Evolutionary conservation across 2,888 invertebrate genomes (phyloP).

Genomic region (Arrhopalites spinosus): DNA sequence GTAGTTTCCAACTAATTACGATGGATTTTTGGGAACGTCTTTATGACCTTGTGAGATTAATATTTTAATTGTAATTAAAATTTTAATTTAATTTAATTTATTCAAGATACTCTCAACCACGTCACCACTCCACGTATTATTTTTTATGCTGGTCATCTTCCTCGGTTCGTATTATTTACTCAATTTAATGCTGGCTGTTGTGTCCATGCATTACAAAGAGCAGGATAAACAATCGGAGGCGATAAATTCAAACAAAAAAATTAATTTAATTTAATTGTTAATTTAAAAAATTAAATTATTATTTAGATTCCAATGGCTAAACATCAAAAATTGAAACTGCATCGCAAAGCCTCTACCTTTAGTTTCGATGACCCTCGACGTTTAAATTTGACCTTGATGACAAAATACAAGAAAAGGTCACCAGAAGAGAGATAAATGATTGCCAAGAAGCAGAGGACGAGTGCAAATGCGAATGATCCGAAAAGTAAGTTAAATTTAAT

Average conservation of each 20-base stretch:
- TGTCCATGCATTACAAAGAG: constrained; percentile 94
- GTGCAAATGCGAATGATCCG: constrained; percentile 49
- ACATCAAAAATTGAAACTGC: constrained; percentile 75
- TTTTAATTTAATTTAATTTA: background rate
- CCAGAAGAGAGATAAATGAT: constrained; percentile 26
- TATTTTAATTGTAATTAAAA: background rate
- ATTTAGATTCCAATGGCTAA: constrained; percentile 6
- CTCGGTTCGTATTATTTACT: constrained; percentile 97
- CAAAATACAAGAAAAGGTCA: constrained; percentile 16
- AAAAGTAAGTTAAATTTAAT: constrained; percentile 47
- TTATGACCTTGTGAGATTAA: constrained; percentile 89
- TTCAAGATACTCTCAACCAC: constrained; percentile 86
- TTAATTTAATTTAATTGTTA: background rate
- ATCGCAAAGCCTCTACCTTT: constrained; percentile 88
- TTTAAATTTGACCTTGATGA: constrained; percentile 8
- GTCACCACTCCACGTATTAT: constrained; percentile 91
- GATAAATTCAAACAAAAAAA: constrained; percentile 55
- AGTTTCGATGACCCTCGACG: constrained; percentile 70
- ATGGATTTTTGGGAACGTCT: constrained; percentile 98
- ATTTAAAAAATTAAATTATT: background rate
- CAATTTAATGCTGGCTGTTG: constrained; percentile 96
- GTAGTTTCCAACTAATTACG: constrained; percentile 93
- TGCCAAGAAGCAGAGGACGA: constrained; percentile 37
- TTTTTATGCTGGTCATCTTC: constrained; percentile 96
- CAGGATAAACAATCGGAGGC: constrained; percentile 90